Percentiles rank a stretch among this genome's conserved stretches.
phyloP scores from a whole-genome alignment of 2,113 vertebrate genomes.

The Onychostruthus taczanowskii region DNA sequence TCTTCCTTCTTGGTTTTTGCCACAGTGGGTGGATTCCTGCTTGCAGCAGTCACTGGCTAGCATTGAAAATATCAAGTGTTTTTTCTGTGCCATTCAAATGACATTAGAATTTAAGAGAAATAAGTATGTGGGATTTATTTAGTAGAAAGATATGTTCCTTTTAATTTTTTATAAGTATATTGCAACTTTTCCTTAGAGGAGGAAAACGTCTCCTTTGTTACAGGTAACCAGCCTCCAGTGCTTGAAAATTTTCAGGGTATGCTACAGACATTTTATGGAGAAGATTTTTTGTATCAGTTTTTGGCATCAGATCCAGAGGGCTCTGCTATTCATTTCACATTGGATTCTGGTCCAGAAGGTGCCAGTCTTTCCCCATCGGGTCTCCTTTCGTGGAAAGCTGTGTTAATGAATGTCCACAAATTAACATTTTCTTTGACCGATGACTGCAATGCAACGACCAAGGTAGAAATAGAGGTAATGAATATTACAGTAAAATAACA shows the following conservation, averaged over 20 bases:
- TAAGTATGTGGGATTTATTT: background rate
- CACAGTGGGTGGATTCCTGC: background rate
- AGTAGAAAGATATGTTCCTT: background rate
- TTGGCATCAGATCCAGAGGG: conserved; percentile 84
- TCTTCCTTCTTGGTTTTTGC: background rate
- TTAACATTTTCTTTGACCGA: conserved; percentile 79
- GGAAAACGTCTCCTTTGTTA: conserved; percentile 40
- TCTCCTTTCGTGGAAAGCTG: conserved; percentile 82
- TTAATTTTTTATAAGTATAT: background rate
- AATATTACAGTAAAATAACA: conserved; percentile 4
- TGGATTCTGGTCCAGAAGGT: conserved; percentile 79
- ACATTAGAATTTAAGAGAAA: background rate
- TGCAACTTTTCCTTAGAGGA: background rate
- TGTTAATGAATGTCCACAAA: conserved; percentile 50
- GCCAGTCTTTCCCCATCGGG: conserved; percentile 82
- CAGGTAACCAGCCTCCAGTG: conserved; percentile 83
- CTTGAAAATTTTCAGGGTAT: conserved; percentile 67
- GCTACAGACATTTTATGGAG: conserved; percentile 81
- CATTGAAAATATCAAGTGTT: background rate
- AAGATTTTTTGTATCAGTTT: conserved; percentile 85
- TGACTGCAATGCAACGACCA: conserved; percentile 79
- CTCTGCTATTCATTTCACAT: conserved; percentile 77
- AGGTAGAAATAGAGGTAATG: conserved; percentile 76
- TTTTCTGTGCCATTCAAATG: background rate
- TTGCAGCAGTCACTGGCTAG: background rate